phyloP scores from a whole-genome alignment of 2,113 vertebrate species.

The Halichoerus grypus region DNA sequence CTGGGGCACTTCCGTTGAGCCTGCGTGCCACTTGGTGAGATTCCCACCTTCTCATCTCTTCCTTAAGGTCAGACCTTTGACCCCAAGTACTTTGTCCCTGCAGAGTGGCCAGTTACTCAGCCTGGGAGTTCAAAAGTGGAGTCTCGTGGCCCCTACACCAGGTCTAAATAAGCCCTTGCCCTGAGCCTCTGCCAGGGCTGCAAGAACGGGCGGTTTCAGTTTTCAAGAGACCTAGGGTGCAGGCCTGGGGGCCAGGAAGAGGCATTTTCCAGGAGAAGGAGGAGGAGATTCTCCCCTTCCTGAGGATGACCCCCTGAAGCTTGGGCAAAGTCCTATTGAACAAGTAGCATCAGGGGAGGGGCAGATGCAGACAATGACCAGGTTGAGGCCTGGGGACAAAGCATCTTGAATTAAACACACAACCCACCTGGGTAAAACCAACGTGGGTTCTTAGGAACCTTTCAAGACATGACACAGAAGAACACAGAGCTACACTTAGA shows the following conservation, averaged over 20 bases:
- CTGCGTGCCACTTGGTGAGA: background rate
- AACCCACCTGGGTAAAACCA: background rate
- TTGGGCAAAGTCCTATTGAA: background rate
- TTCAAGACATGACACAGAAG: background rate
- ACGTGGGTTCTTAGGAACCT: background rate
- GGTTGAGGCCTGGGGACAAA: background rate
- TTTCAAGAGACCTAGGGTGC: background rate
- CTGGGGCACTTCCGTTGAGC: background rate
- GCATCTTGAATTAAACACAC: background rate
- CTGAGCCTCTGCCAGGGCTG: too few species aligned
- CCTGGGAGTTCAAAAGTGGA: background rate
- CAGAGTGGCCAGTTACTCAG: background rate
- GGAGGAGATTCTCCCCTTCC: too few species aligned
- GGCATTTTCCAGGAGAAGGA: background rate
- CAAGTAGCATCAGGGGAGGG: background rate
- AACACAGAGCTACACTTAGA: background rate
- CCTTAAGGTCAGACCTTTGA: conserved; percentile 60
- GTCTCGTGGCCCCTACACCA: background rate
- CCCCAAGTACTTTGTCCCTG: background rate
- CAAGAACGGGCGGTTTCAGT: background rate
- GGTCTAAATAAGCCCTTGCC: background rate
- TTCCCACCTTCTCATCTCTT: background rate
- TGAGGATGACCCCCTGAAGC: background rate
- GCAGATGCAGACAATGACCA: background rate
- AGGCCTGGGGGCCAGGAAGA: background rate